These are phyloP conservation scores for Caranx melampygus DNA, from an alignment of 2,113 vertebrate species.

Conservation along the genomic window DNA sequence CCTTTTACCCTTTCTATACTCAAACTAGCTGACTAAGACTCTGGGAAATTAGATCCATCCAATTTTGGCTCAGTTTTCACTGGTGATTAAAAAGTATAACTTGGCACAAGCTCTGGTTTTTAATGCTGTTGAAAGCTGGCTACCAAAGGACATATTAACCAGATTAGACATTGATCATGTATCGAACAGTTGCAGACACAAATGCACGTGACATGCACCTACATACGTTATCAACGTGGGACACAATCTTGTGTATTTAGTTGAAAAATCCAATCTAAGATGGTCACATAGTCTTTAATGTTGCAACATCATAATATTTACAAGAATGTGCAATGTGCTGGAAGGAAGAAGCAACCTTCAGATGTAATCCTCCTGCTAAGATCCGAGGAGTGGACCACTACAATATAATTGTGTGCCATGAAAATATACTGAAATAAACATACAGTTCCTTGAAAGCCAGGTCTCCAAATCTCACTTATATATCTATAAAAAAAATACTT, in stretches of 20 bases:
- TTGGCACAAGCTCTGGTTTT: slow-evolving; percentile 48
- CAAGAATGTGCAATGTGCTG: neutral
- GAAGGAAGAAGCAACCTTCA: neutral
- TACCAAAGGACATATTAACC: slow-evolving; percentile 39
- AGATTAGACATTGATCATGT: slow-evolving; percentile 44
- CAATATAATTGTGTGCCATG: neutral
- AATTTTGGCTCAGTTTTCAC: slow-evolving; percentile 25
- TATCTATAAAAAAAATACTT: slow-evolving; percentile 7
- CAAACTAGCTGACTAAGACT: slow-evolving; percentile 52
- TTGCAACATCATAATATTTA: neutral
- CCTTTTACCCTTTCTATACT: slow-evolving; percentile 37
- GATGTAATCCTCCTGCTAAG: neutral
- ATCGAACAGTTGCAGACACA: slow-evolving; percentile 27
- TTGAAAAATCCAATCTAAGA: slow-evolving; percentile 5
- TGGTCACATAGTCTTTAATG: neutral
- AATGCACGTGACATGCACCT: neutral
- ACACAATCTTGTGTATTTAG: neutral
- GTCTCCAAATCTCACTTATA: neutral
- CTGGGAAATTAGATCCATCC: slow-evolving; percentile 25
- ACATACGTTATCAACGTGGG: neutral
- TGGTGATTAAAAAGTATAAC: slow-evolving; percentile 48
- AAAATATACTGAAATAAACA: slow-evolving; percentile 6
- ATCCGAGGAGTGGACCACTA: neutral
- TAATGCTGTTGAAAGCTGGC: slow-evolving; percentile 58
- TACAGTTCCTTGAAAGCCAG: neutral